Percentiles rank a stretch among this genome's conserved stretches.
These are phyloP conservation scores for Itoplectis maculator DNA, from an alignment of 2,888 invertebrate species.

Conservation along the genomic window DNA sequence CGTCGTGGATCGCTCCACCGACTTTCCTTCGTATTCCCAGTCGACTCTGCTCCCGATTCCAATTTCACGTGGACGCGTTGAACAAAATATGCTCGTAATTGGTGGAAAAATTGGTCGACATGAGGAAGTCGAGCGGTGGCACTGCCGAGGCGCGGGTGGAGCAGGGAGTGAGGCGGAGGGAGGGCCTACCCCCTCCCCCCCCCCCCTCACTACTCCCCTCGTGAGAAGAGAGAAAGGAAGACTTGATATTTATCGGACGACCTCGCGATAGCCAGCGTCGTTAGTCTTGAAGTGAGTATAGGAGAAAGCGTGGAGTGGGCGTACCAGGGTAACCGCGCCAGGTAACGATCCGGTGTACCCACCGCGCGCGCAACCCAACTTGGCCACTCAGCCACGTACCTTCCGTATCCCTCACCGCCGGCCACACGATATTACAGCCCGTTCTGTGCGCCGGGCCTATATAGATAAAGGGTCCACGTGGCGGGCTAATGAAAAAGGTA, in stretches of 20 bases:
- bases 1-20: neutral
- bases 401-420: neutral
- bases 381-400: constrained; percentile 52
- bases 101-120: constrained; percentile 22
- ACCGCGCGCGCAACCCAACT: constrained; percentile 40
- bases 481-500: constrained; percentile 80
- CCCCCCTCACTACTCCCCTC: too few relatives aligned
- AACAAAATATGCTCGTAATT: constrained; percentile 17
- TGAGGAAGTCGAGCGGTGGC: neutral
- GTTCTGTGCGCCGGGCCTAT: neutral
- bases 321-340: constrained; percentile 72
- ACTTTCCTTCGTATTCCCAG: constrained; percentile 5
- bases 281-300: constrained; percentile 43
- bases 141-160: neutral
- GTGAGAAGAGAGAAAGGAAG: neutral
- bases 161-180: neutral
- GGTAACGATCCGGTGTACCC: constrained; percentile 63
- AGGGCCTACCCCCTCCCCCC: too few relatives aligned
- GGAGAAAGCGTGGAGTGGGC: constrained; percentile 35
- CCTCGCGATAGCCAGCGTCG: constrained; percentile 50
- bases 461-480: constrained; percentile 79
- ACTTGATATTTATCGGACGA: constrained; percentile 54
- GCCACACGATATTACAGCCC: neutral
- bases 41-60: neutral
- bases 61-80: constrained; percentile 7